These are phyloP conservation scores for Crioceris asparagi DNA, from an alignment of 2,888 invertebrate genomes.

Conservation along the genomic window DNA sequence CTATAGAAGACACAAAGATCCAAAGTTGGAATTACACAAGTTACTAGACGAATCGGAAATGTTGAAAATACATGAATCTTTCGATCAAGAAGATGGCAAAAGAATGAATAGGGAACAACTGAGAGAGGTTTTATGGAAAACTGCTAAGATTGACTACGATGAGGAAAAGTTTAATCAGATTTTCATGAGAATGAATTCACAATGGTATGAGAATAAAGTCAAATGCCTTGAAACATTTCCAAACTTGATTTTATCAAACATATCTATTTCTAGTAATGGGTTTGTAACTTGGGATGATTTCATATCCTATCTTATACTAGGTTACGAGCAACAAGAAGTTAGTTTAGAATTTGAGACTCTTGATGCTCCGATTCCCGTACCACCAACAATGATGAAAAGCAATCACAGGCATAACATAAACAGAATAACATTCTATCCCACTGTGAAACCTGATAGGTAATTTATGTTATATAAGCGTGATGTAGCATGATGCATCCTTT, in stretches of 20 bases:
- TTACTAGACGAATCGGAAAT: constrained; percentile 40
- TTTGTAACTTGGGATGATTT: constrained; percentile 64
- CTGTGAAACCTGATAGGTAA: constrained; percentile 32
- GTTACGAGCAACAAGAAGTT: constrained; percentile 57
- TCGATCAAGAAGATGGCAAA: constrained; percentile 37
- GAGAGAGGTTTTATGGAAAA: constrained; percentile 35
- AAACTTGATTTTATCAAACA: background rate
- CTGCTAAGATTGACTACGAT: constrained; percentile 44
- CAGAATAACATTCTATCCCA: constrained; percentile 52
- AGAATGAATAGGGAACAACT: constrained; percentile 39
- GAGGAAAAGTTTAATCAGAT: constrained; percentile 51
- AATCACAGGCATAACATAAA: constrained; percentile 59
- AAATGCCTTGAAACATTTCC: background rate
- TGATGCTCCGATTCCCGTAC: constrained; percentile 50
- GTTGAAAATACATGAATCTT: constrained; percentile 40
- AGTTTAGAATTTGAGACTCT: constrained; percentile 50
- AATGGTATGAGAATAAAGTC: constrained; percentile 21
- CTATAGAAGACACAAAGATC: constrained; percentile 8
- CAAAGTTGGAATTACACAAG: constrained; percentile 34
- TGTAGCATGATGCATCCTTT: too few relatives aligned
- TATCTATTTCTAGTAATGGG: constrained; percentile 22
- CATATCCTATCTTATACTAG: constrained; percentile 62
- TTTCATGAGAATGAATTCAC: constrained; percentile 47
- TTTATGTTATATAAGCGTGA: too few relatives aligned
- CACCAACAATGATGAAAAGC: constrained; percentile 49